phyloP scores from a whole-genome alignment of 1,140 invertebrate species.

The Lordiphosa stackelbergi region DNA sequence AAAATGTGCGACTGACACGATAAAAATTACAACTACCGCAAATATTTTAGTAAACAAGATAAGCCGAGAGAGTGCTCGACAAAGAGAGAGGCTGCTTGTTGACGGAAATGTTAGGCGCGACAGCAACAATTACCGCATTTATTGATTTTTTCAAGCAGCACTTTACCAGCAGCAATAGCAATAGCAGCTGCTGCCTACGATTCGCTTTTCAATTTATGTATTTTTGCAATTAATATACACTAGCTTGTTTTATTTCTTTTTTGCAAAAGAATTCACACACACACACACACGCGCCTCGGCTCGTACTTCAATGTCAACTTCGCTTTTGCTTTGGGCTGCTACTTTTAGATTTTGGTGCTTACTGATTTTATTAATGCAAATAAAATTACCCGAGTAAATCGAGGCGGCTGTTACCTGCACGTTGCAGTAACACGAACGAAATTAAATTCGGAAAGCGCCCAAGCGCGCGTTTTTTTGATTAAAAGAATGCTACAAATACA shows the following conservation, averaged over 20 bases:
- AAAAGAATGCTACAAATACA: background rate
- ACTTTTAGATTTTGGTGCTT: background rate
- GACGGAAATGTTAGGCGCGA: constrained; percentile 48
- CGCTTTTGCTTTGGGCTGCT: constrained; percentile 4
- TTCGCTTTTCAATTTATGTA: constrained; percentile 13
- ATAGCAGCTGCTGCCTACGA: constrained; percentile 18
- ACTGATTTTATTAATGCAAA: constrained; percentile 4
- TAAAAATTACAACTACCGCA: too few species aligned
- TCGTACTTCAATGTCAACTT: constrained; percentile 66
- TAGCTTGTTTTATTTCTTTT: constrained; percentile 1
- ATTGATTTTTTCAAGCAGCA: constrained; percentile 62
- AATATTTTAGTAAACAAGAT: constrained; percentile 28
- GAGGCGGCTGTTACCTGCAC: background rate
- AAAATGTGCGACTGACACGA: background rate
- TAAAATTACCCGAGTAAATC: constrained; percentile 29
- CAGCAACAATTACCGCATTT: constrained; percentile 49
- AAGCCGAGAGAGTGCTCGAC: constrained; percentile 13
- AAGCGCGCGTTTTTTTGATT: constrained; percentile 3
- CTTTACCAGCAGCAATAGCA: constrained; percentile 14
- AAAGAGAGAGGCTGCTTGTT: constrained; percentile 31
- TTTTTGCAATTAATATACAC: constrained; percentile 50
- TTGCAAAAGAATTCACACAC: constrained; percentile 56
- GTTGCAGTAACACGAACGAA: background rate
- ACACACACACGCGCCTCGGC: constrained; percentile 11
- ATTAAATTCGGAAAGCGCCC: background rate